A percentile compares a stretch with the other conserved stretches of the same genome.
Evolutionary conservation across 2,113 vertebrate genomes (phyloP).

Genomic region (Monopterus albus): DNA sequence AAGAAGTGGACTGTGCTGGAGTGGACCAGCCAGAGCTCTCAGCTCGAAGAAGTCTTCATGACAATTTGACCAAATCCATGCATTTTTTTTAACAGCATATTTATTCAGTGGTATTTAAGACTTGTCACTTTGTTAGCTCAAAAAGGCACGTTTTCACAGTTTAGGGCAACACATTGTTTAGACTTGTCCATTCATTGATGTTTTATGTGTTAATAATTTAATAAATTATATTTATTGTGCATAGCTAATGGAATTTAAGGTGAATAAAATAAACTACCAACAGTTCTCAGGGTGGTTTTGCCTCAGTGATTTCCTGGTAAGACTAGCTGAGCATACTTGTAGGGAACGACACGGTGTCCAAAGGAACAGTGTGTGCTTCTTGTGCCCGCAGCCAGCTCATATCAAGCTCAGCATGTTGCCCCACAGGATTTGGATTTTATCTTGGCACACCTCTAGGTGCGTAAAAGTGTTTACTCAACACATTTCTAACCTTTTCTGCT

Average conservation of each 20-base stretch:
- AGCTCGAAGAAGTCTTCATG: slow-evolving; percentile 28
- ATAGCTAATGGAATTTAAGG: slow-evolving; percentile 51
- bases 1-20: slow-evolving; percentile 34
- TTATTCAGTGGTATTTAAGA: slow-evolving; percentile 68
- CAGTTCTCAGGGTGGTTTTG: slow-evolving; percentile 7
- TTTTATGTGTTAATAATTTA: slow-evolving; percentile 73
- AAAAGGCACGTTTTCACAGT: slow-evolving; percentile 68
- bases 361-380: neutral
- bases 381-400: neutral
- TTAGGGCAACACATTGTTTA: slow-evolving; percentile 56
- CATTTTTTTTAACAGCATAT: slow-evolving; percentile 51
- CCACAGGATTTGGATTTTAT: neutral
- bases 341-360: slow-evolving; percentile 1
- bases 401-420: neutral
- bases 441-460: neutral
- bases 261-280: slow-evolving; percentile 67
- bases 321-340: neutral
- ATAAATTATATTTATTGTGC: slow-evolving; percentile 80
- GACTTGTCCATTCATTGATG: slow-evolving; percentile 46
- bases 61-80: slow-evolving; percentile 56
- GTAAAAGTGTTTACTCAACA: neutral
- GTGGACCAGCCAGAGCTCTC: slow-evolving; percentile 33
- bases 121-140: slow-evolving; percentile 61
- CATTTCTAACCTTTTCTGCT: slow-evolving; percentile 5
- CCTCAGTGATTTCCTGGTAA: slow-evolving; percentile 24